phyloP scores from a whole-genome alignment of 2,888 invertebrate species.

The Lottia gigantea region DNA sequence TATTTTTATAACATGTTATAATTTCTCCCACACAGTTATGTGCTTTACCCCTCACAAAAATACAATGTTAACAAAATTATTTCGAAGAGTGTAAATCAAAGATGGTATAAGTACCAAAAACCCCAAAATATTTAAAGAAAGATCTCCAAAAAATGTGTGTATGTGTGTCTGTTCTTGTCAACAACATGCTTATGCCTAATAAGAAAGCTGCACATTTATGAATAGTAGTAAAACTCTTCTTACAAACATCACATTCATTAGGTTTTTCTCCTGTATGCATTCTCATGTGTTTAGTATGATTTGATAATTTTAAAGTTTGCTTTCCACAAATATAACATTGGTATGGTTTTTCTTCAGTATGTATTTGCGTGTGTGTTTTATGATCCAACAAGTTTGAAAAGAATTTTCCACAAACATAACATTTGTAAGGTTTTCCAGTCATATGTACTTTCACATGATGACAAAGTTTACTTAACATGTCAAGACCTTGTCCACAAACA shows the following conservation, averaged over 20 bases:
- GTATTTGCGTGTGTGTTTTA: not conserved
- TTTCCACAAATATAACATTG: not conserved
- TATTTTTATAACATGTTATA: too few relatives aligned
- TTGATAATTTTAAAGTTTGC: not conserved
- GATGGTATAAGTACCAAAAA: too few relatives aligned
- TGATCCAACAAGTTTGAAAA: not conserved
- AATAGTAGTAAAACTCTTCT: not conserved
- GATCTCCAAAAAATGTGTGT: too few relatives aligned
- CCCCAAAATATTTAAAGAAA: too few relatives aligned
- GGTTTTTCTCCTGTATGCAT: not conserved
- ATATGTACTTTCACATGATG: not conserved
- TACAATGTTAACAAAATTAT: too few relatives aligned
- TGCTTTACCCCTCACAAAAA: too few relatives aligned
- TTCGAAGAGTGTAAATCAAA: too few relatives aligned
- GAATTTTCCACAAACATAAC: not conserved
- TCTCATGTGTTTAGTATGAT: not conserved
- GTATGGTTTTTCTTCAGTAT: not conserved
- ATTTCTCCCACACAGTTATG: too few relatives aligned
- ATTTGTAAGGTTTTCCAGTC: not conserved
- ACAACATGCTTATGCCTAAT: too few relatives aligned
- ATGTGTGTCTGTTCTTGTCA: too few relatives aligned
- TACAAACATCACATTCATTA: not conserved
- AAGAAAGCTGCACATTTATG: too few relatives aligned
- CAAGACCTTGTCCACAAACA: not conserved
- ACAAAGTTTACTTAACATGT: not conserved